phyloP scores from a whole-genome alignment of 2,113 vertebrate species.

The Erpornis zantholeuca region DNA sequence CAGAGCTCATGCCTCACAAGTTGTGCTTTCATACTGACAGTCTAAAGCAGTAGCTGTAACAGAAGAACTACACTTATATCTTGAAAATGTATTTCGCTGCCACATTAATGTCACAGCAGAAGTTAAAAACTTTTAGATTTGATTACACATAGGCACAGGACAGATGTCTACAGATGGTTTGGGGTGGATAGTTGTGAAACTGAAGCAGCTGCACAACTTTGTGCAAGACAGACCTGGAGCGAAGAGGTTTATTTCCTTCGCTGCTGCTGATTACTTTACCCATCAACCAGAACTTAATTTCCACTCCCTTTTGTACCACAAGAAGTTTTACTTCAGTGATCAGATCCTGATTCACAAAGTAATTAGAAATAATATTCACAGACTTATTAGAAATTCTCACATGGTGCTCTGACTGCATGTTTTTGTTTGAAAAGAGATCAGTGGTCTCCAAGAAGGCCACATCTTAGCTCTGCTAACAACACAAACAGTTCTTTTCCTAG shows the following conservation, averaged over 20 bases:
- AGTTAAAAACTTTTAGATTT: not conserved
- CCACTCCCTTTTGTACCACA: not conserved
- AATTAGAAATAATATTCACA: not conserved
- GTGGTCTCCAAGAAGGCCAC: not conserved
- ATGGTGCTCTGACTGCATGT: not conserved
- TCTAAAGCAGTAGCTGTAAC: not conserved
- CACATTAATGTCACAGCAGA: not conserved
- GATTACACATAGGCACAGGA: not conserved
- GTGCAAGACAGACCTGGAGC: not conserved
- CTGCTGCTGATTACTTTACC: not conserved
- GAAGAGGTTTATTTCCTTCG: not conserved
- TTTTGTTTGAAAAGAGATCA: not conserved
- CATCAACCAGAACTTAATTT: not conserved
- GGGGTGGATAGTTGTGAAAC: not conserved
- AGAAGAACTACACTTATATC: not conserved
- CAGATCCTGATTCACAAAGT: not conserved
- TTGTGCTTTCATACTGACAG: not conserved
- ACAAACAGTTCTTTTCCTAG: not conserved
- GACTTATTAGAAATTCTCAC: not conserved
- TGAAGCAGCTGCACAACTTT: rapidly evolving
- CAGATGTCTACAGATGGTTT: not conserved
- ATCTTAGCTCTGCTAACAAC: not conserved
- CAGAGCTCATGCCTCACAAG: not conserved
- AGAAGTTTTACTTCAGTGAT: not conserved
- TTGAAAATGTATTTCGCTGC: not conserved